These are phyloP conservation scores for Cyprinodon diabolis DNA, from an alignment of 2,797 vertebrate species.

Conservation along the genomic window DNA sequence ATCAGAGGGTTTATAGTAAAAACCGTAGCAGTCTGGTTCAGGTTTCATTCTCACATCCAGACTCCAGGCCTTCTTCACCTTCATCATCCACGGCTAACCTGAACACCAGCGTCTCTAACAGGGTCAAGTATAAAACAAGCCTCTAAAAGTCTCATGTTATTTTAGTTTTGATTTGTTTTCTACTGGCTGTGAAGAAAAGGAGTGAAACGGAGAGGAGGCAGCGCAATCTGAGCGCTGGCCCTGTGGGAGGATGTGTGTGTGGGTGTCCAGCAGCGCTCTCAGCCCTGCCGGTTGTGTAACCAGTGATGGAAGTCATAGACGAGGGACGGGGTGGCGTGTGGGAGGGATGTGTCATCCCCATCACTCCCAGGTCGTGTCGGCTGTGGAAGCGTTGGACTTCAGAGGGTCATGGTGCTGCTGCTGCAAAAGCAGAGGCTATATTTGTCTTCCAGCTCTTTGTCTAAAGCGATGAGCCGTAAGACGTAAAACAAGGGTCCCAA, in stretches of 20 bases:
- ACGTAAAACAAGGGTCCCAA: constrained; percentile 41
- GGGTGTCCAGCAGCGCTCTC: constrained; percentile 77
- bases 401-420: constrained; percentile 63
- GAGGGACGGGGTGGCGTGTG: constrained; percentile 75
- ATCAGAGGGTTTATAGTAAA: constrained; percentile 3
- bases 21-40: constrained; percentile 9
- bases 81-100: constrained; percentile 58
- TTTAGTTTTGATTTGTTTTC: constrained; percentile 47
- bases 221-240: constrained; percentile 62
- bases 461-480: constrained; percentile 35
- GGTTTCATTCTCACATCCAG: constrained; percentile 45
- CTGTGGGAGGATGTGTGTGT: constrained; percentile 76
- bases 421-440: constrained; percentile 66
- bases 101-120: constrained; percentile 47
- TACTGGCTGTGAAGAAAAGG: constrained; percentile 29
- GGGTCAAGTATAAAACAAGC: constrained; percentile 61
- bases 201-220: constrained; percentile 48
- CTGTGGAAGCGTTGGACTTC: constrained; percentile 79
- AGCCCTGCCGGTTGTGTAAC: constrained; percentile 80
- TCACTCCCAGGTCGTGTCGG: constrained; percentile 78
- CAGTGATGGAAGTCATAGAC: constrained; percentile 78
- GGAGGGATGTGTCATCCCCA: constrained; percentile 82
- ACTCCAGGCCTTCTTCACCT: constrained; percentile 35
- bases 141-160: constrained; percentile 51
- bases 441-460: constrained; percentile 67